Conservation (phyloP, 2,888 invertebrate species). For the Lasius platythorax region DNA sequence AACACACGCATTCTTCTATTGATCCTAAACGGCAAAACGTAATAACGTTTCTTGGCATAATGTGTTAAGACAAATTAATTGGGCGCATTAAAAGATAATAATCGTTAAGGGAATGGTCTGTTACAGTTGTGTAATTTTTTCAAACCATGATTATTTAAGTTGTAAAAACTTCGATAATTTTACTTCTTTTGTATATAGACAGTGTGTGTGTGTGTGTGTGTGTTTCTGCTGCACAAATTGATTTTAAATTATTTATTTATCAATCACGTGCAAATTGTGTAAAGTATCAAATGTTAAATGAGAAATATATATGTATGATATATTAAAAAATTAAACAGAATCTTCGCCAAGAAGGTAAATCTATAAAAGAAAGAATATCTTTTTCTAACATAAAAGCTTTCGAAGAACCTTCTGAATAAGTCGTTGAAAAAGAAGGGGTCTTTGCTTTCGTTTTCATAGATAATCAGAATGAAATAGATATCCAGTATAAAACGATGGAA, state of each 20-base stretch:
- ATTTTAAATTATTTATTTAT: conserved; percentile 29
- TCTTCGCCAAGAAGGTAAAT: not conserved
- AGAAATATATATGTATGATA: not conserved
- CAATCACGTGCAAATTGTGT: conserved; percentile 26
- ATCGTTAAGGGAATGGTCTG: not conserved
- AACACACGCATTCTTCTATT: not conserved
- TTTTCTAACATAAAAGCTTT: not conserved
- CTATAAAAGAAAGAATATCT: not conserved
- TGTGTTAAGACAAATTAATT: not conserved
- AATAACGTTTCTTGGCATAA: not conserved
- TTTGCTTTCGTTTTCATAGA: not conserved
- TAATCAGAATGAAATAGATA: not conserved
- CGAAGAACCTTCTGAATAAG: not conserved
- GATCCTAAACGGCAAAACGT: not conserved
- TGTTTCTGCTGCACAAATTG: not conserved
- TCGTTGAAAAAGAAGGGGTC: not conserved
- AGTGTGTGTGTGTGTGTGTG: not conserved
- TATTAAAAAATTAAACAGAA: not conserved
- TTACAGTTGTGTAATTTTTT: conserved; percentile 15
- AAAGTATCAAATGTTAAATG: not conserved
- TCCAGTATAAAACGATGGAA: not conserved
- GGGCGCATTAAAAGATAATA: not conserved
- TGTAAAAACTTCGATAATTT: conserved; percentile 1
- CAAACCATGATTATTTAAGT: not conserved
- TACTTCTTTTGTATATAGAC: not conserved